Conservation (phyloP, 35 echinoderm and acorn worm species). For the Apostichopus japonicus region DNA sequence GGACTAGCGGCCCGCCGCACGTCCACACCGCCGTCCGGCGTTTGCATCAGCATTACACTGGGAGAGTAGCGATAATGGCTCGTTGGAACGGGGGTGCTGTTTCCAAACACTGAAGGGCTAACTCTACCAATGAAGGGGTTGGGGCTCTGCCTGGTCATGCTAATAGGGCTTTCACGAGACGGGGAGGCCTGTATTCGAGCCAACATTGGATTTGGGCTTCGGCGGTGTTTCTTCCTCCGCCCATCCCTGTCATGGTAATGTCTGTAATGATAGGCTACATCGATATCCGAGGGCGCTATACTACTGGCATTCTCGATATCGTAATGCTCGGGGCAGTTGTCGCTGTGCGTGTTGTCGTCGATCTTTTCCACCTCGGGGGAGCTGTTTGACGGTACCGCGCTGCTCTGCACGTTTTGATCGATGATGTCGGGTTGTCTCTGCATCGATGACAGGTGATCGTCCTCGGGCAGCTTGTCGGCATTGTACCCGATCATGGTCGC, state of each 20-base stretch:
- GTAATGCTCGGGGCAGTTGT: constrained; percentile 80
- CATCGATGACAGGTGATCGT: constrained; percentile 53
- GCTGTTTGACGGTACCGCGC: constrained; percentile 61
- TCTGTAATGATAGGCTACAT: constrained; percentile 96
- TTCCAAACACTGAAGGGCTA: constrained; percentile 50
- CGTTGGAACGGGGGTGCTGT: constrained; percentile 22
- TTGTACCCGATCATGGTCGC: constrained; percentile 83
- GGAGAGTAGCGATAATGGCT: constrained; percentile 15
- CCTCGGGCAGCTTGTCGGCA: not conserved
- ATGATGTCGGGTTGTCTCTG: constrained; percentile 82
- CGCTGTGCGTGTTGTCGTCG: constrained; percentile 41
- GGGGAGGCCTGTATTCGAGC: constrained; percentile 73
- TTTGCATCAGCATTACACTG: constrained; percentile 49
- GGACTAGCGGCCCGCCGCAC: constrained; percentile 65
- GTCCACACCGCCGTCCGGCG: constrained; percentile 36
- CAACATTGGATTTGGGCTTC: constrained; percentile 80
- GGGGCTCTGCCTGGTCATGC: constrained; percentile 69
- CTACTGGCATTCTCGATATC: constrained; percentile 98
- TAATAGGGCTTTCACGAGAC: constrained; percentile 66
- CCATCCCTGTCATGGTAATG: constrained; percentile 87
- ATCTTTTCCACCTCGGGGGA: constrained; percentile 70
- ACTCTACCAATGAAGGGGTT: constrained; percentile 49
- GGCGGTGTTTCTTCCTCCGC: constrained; percentile 73
- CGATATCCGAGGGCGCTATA: constrained; percentile 97
- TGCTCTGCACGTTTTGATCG: constrained; percentile 78